phyloP scores from a whole-genome alignment of 2,888 invertebrate species.

The Dinocampus coccinellae region DNA sequence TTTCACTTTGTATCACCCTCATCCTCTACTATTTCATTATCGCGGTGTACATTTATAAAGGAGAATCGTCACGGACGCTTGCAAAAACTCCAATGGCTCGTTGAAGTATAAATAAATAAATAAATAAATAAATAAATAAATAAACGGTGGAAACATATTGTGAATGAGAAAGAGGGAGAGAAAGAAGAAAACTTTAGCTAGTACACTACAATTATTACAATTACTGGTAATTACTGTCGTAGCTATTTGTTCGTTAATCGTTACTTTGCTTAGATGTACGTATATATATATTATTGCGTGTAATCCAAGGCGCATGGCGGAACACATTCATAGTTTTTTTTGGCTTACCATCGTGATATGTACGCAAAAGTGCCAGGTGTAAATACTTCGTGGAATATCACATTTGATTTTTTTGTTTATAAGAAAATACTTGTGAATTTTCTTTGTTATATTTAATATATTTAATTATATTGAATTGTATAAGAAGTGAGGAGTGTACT shows the following conservation, averaged over 20 bases:
- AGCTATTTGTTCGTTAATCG: slow-evolving; percentile 65
- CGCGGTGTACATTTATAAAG: background rate
- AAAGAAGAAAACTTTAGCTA: background rate
- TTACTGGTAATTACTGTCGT: slow-evolving; percentile 61
- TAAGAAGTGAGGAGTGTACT: too few species aligned
- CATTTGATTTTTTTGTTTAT: background rate
- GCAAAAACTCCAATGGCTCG: background rate
- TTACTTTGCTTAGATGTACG: slow-evolving; percentile 53
- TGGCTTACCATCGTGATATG: slow-evolving; percentile 1
- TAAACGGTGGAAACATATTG: too few species aligned
- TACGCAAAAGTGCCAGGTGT: background rate
- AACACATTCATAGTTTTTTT: background rate
- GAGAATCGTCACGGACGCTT: background rate
- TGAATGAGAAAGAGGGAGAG: too few species aligned
- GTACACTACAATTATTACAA: slow-evolving; percentile 65
- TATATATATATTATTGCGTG: background rate
- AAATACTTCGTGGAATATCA: background rate
- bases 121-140: too few species aligned
- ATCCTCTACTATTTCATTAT: background rate
- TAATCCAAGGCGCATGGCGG: background rate
- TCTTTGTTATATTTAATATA: too few species aligned
- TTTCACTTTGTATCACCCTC: too few species aligned
- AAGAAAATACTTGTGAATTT: too few species aligned
- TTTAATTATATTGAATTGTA: too few species aligned
- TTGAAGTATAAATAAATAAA: background rate